Conservation (phyloP, 2,888 invertebrate genomes). For the Pseudanteris insignis region DNA sequence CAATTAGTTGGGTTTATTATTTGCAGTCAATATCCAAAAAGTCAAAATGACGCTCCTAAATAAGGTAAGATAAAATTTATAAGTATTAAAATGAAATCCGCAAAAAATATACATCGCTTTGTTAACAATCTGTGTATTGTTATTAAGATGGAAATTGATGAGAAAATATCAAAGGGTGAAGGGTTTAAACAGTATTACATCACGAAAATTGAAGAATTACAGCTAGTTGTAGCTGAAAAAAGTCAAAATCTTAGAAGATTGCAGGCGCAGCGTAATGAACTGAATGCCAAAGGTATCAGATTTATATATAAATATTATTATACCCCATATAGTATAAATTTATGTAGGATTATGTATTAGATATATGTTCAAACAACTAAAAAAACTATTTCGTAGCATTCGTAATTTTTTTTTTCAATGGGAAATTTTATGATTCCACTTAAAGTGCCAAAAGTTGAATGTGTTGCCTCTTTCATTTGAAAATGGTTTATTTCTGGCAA, state of each 20-base stretch:
- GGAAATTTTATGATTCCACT: too few species aligned
- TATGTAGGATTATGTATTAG: too few species aligned
- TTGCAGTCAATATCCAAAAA: slow-evolving; percentile 11
- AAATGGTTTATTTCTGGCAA: too few species aligned
- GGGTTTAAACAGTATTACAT: slow-evolving; percentile 96
- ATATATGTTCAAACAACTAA: too few species aligned
- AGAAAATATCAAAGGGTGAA: slow-evolving; percentile 75
- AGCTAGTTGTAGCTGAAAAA: slow-evolving; percentile 95
- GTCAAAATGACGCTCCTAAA: slow-evolving; percentile 61
- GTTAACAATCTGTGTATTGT: slow-evolving; percentile 3
- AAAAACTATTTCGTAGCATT: too few species aligned
- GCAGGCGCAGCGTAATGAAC: slow-evolving; percentile 98
- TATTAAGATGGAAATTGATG: slow-evolving; percentile 78
- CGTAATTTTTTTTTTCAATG: too few species aligned
- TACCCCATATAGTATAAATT: too few species aligned
- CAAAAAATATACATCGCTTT: not conserved
- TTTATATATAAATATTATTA: too few species aligned
- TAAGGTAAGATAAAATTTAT: slow-evolving; percentile 53
- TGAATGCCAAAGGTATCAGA: slow-evolving; percentile 97
- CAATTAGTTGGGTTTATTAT: slow-evolving; percentile 3
- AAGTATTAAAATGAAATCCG: too few species aligned
- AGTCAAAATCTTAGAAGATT: slow-evolving; percentile 95
- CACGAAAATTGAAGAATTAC: slow-evolving; percentile 97
- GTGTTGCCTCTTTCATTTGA: too few species aligned
- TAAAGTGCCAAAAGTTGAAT: too few species aligned